Conservation (phyloP, 2,113 vertebrate species). For the Myiagra hebetior region DNA sequence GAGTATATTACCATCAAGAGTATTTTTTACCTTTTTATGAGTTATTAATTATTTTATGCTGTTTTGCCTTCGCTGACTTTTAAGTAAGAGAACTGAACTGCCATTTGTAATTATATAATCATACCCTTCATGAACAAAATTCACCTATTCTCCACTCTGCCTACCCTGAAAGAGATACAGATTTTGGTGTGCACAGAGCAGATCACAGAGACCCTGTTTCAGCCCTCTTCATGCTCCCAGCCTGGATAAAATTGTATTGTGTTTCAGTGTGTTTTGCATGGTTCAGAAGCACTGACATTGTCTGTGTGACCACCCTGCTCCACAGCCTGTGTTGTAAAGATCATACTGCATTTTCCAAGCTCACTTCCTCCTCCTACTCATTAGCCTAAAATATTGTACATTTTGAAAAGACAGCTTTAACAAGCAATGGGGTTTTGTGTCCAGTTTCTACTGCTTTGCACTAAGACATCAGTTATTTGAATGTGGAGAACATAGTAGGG, state of each 20-base stretch:
- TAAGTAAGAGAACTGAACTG: neutral
- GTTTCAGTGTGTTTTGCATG: accelerated
- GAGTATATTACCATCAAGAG: neutral
- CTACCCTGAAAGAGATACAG: neutral
- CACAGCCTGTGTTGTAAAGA: accelerated
- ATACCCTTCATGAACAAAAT: neutral
- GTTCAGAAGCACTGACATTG: neutral
- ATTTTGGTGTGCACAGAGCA: no score
- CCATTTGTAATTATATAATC: neutral
- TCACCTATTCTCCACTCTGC: neutral
- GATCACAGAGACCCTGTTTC: neutral
- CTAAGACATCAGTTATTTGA: neutral
- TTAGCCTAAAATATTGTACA: neutral
- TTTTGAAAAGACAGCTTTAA: neutral
- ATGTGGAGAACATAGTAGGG: neutral
- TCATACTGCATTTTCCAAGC: neutral
- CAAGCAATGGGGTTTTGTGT: neutral
- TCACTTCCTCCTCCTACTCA: neutral
- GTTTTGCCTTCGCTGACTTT: neutral
- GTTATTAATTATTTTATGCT: neutral
- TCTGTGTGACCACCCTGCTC: neutral
- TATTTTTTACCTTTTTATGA: neutral
- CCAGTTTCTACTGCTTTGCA: neutral
- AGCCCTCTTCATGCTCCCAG: no score
- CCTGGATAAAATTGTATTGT: neutral